These are phyloP conservation scores for Abrostola triplasia DNA, from an alignment of 2,888 invertebrate genomes.

Conservation along the genomic window DNA sequence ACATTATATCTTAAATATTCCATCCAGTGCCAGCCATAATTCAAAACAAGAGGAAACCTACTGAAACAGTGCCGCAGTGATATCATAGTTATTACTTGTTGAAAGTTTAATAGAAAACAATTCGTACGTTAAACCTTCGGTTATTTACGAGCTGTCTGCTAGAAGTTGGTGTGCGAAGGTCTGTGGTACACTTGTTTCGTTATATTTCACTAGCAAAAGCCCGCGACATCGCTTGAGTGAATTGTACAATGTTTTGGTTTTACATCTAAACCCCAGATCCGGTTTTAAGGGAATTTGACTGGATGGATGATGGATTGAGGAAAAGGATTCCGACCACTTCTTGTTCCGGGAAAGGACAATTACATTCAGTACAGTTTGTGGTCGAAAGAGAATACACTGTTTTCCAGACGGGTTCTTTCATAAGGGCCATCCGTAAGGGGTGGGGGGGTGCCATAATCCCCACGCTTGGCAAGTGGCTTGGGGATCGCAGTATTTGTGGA, in stretches of 20 bases:
- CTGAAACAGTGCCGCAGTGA: conserved; percentile 44
- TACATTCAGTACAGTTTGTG: too few relatives aligned
- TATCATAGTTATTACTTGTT: conserved; percentile 53
- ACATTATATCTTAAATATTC: conserved; percentile 21
- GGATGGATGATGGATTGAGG: too few relatives aligned
- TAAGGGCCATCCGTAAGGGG: too few relatives aligned
- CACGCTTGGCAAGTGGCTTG: too few relatives aligned
- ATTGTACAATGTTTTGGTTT: too few relatives aligned
- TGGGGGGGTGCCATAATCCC: too few relatives aligned
- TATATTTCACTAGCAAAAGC: background rate
- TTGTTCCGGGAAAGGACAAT: too few relatives aligned
- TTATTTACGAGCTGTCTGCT: conserved; percentile 45
- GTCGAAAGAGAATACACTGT: background rate
- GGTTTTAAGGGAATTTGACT: too few relatives aligned
- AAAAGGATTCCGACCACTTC: too few relatives aligned
- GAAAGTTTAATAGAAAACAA: conserved; percentile 55
- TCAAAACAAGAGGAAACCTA: conserved; percentile 33
- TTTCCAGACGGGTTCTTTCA: too few relatives aligned
- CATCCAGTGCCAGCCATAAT: conserved; percentile 39
- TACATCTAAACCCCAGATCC: too few relatives aligned
- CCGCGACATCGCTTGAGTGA: background rate
- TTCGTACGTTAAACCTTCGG: conserved; percentile 34
- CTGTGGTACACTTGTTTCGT: conserved; percentile 23
- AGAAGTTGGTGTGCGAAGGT: conserved; percentile 12
- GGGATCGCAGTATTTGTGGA: too few relatives aligned